Evolutionary conservation across 1,140 invertebrate genomes (phyloP).

Genomic region (Portunus trituberculatus): DNA sequence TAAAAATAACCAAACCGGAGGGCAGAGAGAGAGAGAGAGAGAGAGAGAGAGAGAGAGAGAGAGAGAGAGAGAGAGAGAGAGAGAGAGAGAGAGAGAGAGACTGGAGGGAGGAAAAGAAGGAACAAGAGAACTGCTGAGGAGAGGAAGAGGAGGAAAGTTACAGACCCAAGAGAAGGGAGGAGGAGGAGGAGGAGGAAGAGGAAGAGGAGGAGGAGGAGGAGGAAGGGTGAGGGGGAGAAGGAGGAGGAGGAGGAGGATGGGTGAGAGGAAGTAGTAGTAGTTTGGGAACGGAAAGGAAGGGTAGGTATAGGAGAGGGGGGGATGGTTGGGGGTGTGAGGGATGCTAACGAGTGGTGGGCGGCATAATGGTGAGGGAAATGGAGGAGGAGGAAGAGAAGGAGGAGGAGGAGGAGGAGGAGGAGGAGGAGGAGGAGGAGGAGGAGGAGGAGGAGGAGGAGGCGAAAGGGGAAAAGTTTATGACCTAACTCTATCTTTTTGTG

Average conservation of each 20-base stretch:
- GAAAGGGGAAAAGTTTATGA: neutral
- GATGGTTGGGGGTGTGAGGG: neutral
- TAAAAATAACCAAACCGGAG: too few species aligned
- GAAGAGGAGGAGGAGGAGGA: neutral
- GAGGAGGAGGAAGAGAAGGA: neutral
- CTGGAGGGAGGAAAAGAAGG: neutral
- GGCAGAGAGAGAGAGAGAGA: too few species aligned
- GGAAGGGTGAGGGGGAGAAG: too few species aligned
- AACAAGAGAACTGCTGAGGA: too few species aligned
- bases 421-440: conserved; percentile 16
- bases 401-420: conserved; percentile 1
- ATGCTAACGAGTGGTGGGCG: too few species aligned
- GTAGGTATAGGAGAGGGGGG: too few species aligned
- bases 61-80: conserved; percentile 11
- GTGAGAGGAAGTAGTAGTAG: neutral
- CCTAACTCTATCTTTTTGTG: too few species aligned
- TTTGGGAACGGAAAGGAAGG: too few species aligned
- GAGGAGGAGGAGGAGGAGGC: conserved; percentile 1
- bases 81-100: neutral
- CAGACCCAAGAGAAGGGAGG: too few species aligned
- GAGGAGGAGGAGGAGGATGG: neutral
- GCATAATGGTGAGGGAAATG: neutral
- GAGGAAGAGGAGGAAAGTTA: too few species aligned
- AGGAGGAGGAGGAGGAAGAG: neutral
- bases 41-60: neutral